Evolutionary conservation across 2,888 invertebrate species (phyloP).

Genomic region (Philopedon plagiatum): DNA sequence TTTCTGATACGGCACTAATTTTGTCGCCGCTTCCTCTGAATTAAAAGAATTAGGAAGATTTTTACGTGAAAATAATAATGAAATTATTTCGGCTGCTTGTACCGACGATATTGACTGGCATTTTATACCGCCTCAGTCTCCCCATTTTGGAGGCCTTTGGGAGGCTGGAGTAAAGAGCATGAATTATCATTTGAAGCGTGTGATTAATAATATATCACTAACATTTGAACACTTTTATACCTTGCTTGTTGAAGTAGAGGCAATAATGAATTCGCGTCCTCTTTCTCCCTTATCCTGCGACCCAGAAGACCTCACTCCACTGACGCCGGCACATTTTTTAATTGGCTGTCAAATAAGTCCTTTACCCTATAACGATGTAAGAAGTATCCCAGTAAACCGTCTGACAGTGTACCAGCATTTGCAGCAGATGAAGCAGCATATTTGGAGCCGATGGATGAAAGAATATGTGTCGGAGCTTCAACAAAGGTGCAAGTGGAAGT

Average conservation of each 20-base stretch:
- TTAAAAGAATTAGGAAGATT: background rate
- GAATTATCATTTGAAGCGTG: conserved; percentile 6
- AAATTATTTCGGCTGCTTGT: background rate
- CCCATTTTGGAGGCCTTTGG: conserved; percentile 30
- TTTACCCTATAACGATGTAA: background rate
- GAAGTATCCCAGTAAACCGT: conserved; percentile 18
- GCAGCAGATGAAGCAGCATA: conserved; percentile 37
- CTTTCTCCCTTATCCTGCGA: conserved; percentile 23
- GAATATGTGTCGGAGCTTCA: conserved; percentile 46
- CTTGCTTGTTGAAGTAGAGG: conserved; percentile 4
- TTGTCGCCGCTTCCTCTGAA: background rate
- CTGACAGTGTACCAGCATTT: conserved; percentile 26
- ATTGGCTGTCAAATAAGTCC: background rate
- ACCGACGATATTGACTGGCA: conserved; percentile 15
- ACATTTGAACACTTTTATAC: conserved; percentile 19
- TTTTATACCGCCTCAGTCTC: conserved; percentile 20
- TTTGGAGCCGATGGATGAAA: conserved; percentile 37
- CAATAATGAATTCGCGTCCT: conserved; percentile 43
- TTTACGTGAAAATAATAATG: background rate
- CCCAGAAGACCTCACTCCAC: conserved; percentile 1
- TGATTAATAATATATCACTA: background rate
- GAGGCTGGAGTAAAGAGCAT: conserved; percentile 27
- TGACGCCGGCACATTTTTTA: conserved; percentile 46
- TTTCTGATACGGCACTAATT: background rate
- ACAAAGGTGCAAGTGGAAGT: conserved; percentile 44